Evolutionary conservation across 2,113 vertebrate genomes (phyloP).

Genomic region (Nothobranchius furzeri): DNA sequence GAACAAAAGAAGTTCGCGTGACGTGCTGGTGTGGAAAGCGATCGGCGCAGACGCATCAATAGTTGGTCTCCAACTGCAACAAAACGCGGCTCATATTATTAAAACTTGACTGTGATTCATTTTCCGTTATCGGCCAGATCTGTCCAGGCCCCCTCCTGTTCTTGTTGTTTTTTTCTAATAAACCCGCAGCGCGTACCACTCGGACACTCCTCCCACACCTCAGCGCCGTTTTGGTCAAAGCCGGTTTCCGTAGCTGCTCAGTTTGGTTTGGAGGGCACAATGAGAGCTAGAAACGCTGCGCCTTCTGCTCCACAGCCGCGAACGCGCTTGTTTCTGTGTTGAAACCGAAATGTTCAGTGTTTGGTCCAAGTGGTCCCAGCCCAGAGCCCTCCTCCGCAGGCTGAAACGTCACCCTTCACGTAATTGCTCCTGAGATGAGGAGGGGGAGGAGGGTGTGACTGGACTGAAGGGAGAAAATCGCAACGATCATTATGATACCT

Average conservation of each 20-base stretch:
- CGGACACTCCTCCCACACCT: conserved; percentile 67
- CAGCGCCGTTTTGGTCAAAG: conserved; percentile 45
- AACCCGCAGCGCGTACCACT: conserved; percentile 66
- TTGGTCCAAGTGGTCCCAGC: conserved; percentile 75
- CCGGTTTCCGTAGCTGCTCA: conserved; percentile 61
- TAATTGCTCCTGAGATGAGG: conserved; percentile 76
- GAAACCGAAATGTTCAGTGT: conserved; percentile 75
- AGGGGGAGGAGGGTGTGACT: conserved; percentile 74
- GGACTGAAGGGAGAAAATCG: conserved; percentile 50
- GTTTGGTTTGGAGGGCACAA: conserved; percentile 71
- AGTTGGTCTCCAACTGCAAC: conserved; percentile 71
- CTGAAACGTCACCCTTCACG: conserved; percentile 80
- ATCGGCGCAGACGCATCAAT: conserved; percentile 71
- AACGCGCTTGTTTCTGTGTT: conserved; percentile 70
- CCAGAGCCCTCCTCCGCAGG: conserved; percentile 77
- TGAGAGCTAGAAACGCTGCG: conserved; percentile 69
- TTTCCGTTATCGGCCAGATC: conserved; percentile 72
- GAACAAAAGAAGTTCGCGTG: conserved; percentile 75
- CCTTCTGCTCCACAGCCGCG: conserved; percentile 67
- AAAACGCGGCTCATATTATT: conserved; percentile 79
- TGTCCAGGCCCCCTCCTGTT: conserved; percentile 49
- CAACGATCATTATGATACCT: conserved; percentile 74
- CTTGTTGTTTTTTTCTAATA: conserved; percentile 40
- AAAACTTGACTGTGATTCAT: conserved; percentile 81
- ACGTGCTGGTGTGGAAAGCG: conserved; percentile 49